Evolutionary conservation across 2,797 vertebrate species (phyloP), one percentile per base, ranked within the genome.

Genomic region (Naso thynnoides): DNA sequence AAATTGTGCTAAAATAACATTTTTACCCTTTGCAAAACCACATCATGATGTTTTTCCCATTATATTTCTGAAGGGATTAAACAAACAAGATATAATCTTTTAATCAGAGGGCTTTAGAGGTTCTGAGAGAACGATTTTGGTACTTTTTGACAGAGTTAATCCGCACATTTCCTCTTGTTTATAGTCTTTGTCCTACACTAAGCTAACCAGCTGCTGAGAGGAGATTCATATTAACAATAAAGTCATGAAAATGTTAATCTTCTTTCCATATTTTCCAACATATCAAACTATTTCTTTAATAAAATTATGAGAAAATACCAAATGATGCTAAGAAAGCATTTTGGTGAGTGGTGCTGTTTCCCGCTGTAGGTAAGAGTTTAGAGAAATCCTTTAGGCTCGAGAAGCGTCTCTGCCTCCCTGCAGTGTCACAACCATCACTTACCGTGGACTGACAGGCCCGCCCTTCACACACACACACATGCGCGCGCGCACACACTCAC

Each of bases 341-440:
- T 57, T 47, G 49, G 49, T 79, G 64, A 82, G 42, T 78, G 67
- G 16, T 76, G 55, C 31, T 21, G 31, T 39, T 31, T 64, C 21
- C 39, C 57, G 8, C 52, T 36, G 31, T 26, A 73, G 50, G 29
- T 63, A 69, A 66, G n/a, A 52, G 36, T 58, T 3, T 1, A 69
- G 44, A 76, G 54, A 54, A 66, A 54, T 78, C 61, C 50, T 55
- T 21, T 36, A 65, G 50, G 56, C 60, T 79, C 72, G 19, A 57
- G 60, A 47, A 69, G 69, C 69, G 60, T 66, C 58, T 55, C 38
- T 66, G 56, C 74, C 50, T 79, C 55, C 42, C 58, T 67, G 78
- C 70, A 49, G 56, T 74, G 76, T 81, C 71, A 74, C 41, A 54
- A 11, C 45, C 73, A 70, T 70, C 53, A 64, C 58, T 41, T 42